These are phyloP conservation scores for Punctoribates punctum DNA, from an alignment of 2,888 invertebrate species.

Conservation along the genomic window DNA sequence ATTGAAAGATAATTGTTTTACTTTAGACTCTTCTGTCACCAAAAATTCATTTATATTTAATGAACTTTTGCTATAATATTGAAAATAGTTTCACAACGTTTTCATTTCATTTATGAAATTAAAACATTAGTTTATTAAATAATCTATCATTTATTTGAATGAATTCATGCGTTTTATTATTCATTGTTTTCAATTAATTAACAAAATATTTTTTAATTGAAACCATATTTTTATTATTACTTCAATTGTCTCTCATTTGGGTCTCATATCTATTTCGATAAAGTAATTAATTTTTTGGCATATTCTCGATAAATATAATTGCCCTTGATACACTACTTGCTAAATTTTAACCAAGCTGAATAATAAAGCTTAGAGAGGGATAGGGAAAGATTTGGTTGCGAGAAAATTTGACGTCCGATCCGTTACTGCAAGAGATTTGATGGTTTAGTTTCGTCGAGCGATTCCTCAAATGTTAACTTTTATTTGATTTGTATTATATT, in stretches of 20 bases:
- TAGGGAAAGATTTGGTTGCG: background rate
- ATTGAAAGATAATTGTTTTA: background rate
- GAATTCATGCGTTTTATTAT: background rate
- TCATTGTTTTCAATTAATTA: constrained; percentile 9
- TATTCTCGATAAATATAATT: background rate
- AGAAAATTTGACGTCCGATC: no score
- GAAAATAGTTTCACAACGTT: background rate
- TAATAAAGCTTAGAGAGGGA: no score
- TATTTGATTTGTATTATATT: background rate
- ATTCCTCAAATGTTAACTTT: background rate
- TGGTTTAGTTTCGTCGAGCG: background rate
- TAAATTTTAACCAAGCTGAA: no score
- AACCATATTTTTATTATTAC: background rate
- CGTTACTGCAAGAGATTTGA: background rate
- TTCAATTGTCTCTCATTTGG: background rate
- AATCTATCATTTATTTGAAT: background rate
- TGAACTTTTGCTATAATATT: background rate
- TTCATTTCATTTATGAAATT: constrained; percentile 1
- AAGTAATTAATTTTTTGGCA: background rate
- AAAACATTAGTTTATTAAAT: constrained; percentile 1
- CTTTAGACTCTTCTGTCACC: background rate
- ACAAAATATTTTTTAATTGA: background rate
- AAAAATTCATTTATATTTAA: constrained; percentile 13
- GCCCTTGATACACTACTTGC: no score
- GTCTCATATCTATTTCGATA: background rate